Percentiles rank a stretch among this genome's conserved stretches.
These are phyloP conservation scores for Enteromius viviparus DNA, from an alignment of 2,797 vertebrate species.

Conservation along the genomic window DNA sequence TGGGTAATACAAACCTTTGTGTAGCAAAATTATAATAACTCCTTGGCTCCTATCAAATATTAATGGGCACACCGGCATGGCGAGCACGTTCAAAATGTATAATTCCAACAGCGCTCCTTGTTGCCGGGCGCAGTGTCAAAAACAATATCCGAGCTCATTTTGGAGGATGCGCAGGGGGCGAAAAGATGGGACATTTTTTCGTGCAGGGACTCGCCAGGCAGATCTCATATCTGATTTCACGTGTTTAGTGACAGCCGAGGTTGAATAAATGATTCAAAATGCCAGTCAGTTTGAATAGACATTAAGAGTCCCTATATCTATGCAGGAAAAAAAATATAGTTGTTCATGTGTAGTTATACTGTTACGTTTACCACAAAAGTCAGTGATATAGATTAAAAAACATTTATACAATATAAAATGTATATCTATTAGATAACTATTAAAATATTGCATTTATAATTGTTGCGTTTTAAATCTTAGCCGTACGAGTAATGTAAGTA, in stretches of 20 bases:
- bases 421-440: not conserved
- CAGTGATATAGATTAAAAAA: not conserved
- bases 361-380: not conserved
- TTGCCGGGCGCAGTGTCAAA: slow-evolving; percentile 76
- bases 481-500: not conserved
- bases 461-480: not conserved
- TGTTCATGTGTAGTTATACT: not conserved
- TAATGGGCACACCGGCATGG: slow-evolving; percentile 70
- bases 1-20: slow-evolving; percentile 80
- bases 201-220: slow-evolving; percentile 46
- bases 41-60: slow-evolving; percentile 79
- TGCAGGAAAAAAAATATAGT: slow-evolving; percentile 4
- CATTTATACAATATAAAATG: not conserved
- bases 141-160: slow-evolving; percentile 74
- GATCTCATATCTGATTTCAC: slow-evolving; percentile 64
- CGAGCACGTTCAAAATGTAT: slow-evolving; percentile 70
- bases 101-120: slow-evolving; percentile 60
- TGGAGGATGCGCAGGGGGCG: slow-evolving; percentile 58
- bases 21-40: slow-evolving; percentile 77
- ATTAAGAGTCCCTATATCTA: slow-evolving; percentile 22
- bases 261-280: slow-evolving; percentile 58
- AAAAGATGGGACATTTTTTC: slow-evolving; percentile 56
- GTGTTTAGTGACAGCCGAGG: slow-evolving; percentile 57
- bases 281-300: slow-evolving; percentile 49
- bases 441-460: not conserved